These are phyloP conservation scores for Emmelina monodactyla DNA, from an alignment of 2,888 invertebrate genomes.

Conservation along the genomic window DNA sequence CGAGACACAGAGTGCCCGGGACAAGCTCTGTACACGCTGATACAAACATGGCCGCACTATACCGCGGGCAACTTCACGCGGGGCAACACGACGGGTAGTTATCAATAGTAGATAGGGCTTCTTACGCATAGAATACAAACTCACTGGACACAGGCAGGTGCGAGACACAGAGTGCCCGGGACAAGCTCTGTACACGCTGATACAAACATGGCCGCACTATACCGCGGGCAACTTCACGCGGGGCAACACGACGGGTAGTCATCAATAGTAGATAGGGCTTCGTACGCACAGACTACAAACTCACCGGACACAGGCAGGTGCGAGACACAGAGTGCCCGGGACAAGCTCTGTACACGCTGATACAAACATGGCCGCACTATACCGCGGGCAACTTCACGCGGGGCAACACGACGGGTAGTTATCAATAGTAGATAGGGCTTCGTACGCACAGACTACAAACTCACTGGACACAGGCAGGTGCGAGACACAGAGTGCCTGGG, in stretches of 20 bases:
- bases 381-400: no score
- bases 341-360: slow-evolving; percentile 63
- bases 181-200: slow-evolving; percentile 63
- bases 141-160: slow-evolving; percentile 37
- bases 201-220: slow-evolving; percentile 67
- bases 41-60: slow-evolving; percentile 67
- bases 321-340: slow-evolving; percentile 72
- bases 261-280: no score
- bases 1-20: slow-evolving; percentile 72
- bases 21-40: slow-evolving; percentile 63
- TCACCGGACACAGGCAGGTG: slow-evolving; percentile 37
- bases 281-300: slow-evolving; percentile 63
- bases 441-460: slow-evolving; percentile 63
- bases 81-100: no score
- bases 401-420: no score
- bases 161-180: slow-evolving; percentile 72
- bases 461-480: slow-evolving; percentile 37
- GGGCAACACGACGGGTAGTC: no score
- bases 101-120: no score
- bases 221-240: no score
- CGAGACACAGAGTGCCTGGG: slow-evolving; percentile 71
- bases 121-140: slow-evolving; percentile 63
- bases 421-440: no score
- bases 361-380: slow-evolving; percentile 67
- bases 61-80: no score